phyloP scores from a whole-genome alignment of 2,888 invertebrate species.

The Orthonychiurus folsomi region DNA sequence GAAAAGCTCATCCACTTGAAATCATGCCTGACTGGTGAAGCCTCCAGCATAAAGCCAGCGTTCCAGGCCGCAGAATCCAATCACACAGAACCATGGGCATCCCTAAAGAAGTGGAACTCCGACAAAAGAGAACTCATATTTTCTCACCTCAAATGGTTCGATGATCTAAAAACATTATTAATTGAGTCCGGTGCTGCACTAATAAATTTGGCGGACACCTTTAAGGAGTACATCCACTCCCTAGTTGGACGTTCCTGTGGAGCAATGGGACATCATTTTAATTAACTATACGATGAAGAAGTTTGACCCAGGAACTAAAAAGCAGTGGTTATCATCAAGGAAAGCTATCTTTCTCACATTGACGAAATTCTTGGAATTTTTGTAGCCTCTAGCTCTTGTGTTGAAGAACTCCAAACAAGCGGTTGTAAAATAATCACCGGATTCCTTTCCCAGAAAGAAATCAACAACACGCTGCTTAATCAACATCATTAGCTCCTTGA shows the following conservation, averaged over 20 bases:
- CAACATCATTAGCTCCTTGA: too few species aligned
- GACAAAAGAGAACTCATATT: conserved; percentile 6
- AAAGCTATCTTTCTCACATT: neutral
- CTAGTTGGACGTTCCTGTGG: neutral
- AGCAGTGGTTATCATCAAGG: neutral
- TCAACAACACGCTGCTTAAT: too few species aligned
- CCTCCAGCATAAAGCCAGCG: neutral
- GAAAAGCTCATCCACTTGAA: conserved; percentile 3
- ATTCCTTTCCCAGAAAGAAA: too few species aligned
- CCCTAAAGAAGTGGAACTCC: neutral
- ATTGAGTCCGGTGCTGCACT: neutral
- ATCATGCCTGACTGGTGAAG: conserved; percentile 6
- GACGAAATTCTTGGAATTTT: neutral
- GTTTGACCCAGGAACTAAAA: neutral
- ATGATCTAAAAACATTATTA: neutral
- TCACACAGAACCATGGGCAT: neutral
- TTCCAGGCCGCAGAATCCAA: neutral
- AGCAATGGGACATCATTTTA: conserved; percentile 5
- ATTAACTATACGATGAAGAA: neutral
- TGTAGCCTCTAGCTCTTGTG: neutral
- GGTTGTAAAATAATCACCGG: too few species aligned
- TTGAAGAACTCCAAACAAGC: neutral
- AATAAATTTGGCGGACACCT: neutral
- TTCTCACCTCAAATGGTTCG: neutral
- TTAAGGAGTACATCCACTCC: conserved; percentile 4